Conservation (phyloP, 2,888 invertebrate species). For the Papilio protenor region DNA sequence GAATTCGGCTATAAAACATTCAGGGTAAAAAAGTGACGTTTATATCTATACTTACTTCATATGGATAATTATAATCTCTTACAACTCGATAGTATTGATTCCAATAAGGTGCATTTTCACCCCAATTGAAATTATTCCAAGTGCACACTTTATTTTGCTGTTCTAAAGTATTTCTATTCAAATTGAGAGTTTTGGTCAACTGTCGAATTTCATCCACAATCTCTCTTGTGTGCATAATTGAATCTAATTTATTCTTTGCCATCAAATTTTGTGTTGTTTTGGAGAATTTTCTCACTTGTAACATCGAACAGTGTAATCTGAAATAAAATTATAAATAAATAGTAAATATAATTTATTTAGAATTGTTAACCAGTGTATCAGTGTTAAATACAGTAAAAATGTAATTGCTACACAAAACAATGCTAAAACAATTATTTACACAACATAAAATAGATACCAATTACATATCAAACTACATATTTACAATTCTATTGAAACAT, state of each 20-base stretch:
- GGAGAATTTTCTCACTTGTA: conserved; percentile 74
- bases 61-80: conserved; percentile 72
- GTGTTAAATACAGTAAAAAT: too few species aligned
- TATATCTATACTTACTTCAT: conserved; percentile 62
- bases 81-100: conserved; percentile 76
- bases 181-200: conserved; percentile 69
- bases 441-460: too few species aligned
- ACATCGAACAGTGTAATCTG: conserved; percentile 75
- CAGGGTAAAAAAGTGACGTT: neutral
- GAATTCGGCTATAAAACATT: neutral
- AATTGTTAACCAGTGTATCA: neutral
- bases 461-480: neutral
- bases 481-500: neutral
- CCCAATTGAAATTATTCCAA: conserved; percentile 79
- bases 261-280: conserved; percentile 71
- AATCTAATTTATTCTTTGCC: conserved; percentile 67
- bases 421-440: neutral
- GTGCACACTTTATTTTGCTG: conserved; percentile 46
- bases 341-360: neutral
- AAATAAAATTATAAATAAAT: conserved; percentile 46
- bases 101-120: conserved; percentile 79
- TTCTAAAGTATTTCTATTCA: conserved; percentile 56
- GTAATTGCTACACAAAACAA: neutral
- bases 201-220: conserved; percentile 71
- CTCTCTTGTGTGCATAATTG: conserved; percentile 65